Evolutionary conservation across 2,888 invertebrate species (phyloP).

Genomic region (Empis stercorea): DNA sequence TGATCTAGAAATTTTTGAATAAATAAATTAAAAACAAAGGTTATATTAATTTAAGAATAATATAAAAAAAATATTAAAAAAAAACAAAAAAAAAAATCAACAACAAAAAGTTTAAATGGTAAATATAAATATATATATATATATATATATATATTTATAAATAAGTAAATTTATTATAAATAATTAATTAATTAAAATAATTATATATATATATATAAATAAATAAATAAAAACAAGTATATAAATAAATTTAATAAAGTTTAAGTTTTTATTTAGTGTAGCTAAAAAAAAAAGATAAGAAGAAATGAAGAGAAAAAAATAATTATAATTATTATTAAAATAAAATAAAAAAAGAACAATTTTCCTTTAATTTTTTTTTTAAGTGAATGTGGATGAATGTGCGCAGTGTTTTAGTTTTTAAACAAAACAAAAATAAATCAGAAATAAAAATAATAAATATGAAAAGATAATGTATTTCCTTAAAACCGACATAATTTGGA

Average conservation of each 20-base stretch:
- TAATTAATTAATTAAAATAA: not conserved
- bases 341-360: not conserved
- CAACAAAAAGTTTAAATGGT: not conserved
- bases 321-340: not conserved
- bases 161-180: not conserved
- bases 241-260: slow-evolving; percentile 9
- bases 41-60: not conserved
- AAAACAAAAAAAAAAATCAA: not conserved
- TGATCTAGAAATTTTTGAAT: too few species aligned
- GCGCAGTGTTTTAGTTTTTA: not conserved
- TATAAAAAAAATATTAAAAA: not conserved
- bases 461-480: too few species aligned
- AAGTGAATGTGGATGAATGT: slow-evolving; percentile 2
- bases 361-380: not conserved
- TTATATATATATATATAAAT: not conserved
- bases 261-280: slow-evolving; percentile 14
- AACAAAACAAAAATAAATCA: not conserved
- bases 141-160: not conserved
- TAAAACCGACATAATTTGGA: too few species aligned
- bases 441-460: not conserved
- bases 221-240: not conserved
- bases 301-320: slow-evolving; percentile 4
- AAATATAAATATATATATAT: not conserved
- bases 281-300: slow-evolving; percentile 11
- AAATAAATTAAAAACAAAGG: too few species aligned